Percentiles rank a stretch among this genome's conserved stretches.
phyloP scores from a whole-genome alignment of 2,888 invertebrate genomes.

The Zonitis immaculata region DNA sequence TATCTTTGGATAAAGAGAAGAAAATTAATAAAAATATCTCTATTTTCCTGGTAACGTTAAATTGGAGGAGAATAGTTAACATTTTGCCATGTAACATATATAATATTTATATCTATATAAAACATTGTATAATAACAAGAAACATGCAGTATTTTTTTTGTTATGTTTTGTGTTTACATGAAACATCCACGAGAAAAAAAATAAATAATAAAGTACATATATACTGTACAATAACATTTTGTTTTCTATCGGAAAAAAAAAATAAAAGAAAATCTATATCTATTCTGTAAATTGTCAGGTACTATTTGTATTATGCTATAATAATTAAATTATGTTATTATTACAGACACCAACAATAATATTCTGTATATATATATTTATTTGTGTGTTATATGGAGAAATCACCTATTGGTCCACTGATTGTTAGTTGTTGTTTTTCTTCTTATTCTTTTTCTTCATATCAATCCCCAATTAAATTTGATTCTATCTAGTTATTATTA shows the following conservation, averaged over 20 bases:
- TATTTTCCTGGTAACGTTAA: slow-evolving; percentile 36
- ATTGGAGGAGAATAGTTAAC: slow-evolving; percentile 38
- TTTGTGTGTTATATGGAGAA: too few relatives aligned
- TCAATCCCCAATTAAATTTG: too few relatives aligned
- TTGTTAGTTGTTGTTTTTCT: too few relatives aligned
- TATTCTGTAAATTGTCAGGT: slow-evolving; percentile 39
- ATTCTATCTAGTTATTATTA: neutral
- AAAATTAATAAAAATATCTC: slow-evolving; percentile 34
- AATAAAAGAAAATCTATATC: slow-evolving; percentile 10
- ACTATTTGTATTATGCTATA: slow-evolving; percentile 32
- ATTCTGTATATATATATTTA: too few relatives aligned
- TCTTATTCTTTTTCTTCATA: too few relatives aligned
- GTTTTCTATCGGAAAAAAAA: neutral
- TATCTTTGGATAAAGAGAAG: slow-evolving; percentile 33
- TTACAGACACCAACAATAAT: slow-evolving; percentile 13
- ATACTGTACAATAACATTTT: slow-evolving; percentile 28
- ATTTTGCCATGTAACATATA: slow-evolving; percentile 25
- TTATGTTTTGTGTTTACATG: slow-evolving; percentile 20
- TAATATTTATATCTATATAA: slow-evolving; percentile 36
- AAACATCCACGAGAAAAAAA: slow-evolving; percentile 12
- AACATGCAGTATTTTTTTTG: slow-evolving; percentile 17
- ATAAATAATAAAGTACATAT: too few relatives aligned
- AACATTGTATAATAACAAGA: slow-evolving; percentile 35
- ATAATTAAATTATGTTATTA: slow-evolving; percentile 5
- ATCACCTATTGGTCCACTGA: neutral